A percentile compares a stretch with the other conserved stretches of the same genome.
Evolutionary conservation across 2,113 vertebrate species (phyloP).

Genomic region (Donacobius atricapilla): DNA sequence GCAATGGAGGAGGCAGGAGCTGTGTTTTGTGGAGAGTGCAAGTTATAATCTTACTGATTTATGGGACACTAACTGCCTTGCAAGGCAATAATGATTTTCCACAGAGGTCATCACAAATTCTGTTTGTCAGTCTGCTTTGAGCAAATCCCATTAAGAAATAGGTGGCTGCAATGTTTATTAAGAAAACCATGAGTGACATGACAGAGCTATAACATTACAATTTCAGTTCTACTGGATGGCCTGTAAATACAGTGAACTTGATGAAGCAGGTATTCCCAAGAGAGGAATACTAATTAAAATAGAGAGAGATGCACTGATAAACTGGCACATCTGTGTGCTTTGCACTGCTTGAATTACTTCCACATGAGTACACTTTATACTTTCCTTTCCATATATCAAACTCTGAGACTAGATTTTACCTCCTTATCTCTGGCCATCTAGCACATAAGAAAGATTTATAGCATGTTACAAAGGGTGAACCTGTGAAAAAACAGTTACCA

Average conservation of each 20-base stretch:
- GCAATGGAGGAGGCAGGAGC: background rate
- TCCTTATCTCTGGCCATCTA: constrained; percentile 53
- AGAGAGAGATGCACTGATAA: background rate
- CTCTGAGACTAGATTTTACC: constrained; percentile 32
- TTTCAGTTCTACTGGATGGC: background rate
- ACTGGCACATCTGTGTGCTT: background rate
- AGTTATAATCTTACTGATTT: constrained; percentile 26
- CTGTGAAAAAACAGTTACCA: constrained; percentile 56
- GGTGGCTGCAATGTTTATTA: constrained; percentile 8
- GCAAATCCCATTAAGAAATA: constrained; percentile 33
- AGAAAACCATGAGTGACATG: background rate
- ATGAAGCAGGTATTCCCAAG: background rate
- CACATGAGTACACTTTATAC: background rate
- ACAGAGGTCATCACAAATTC: constrained; percentile 29
- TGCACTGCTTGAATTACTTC: background rate
- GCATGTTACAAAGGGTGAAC: constrained; percentile 27
- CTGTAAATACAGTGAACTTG: background rate
- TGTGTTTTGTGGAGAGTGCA: background rate
- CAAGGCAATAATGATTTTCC: background rate
- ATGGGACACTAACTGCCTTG: constrained; percentile 18
- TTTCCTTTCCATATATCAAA: constrained; percentile 12
- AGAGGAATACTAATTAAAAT: background rate
- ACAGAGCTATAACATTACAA: background rate
- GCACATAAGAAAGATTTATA: constrained; percentile 47
- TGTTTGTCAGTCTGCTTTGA: constrained; percentile 35